phyloP scores from a whole-genome alignment of 2,888 invertebrate genomes.

The Catocala sponsa region DNA sequence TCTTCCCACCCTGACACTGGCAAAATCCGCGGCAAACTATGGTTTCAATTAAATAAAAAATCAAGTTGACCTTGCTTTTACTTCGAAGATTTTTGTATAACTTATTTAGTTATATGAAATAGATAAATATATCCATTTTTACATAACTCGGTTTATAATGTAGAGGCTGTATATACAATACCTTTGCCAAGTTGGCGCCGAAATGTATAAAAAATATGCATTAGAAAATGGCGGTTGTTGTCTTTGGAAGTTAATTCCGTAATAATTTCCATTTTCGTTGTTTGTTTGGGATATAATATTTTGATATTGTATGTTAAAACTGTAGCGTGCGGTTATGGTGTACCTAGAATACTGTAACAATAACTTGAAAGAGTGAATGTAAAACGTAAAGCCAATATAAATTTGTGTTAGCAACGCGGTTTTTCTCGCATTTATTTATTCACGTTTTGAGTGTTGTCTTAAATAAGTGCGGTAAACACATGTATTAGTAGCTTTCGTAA shows the following conservation, averaged over 20 bases:
- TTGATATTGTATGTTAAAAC: slow-evolving; percentile 4
- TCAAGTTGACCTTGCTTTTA: no score
- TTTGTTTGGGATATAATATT: slow-evolving; percentile 26
- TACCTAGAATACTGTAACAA: background rate
- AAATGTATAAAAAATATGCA: slow-evolving; percentile 14
- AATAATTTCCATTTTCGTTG: slow-evolving; percentile 33
- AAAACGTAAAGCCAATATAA: slow-evolving; percentile 15
- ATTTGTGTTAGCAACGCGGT: slow-evolving; percentile 50
- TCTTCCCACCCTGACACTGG: no score
- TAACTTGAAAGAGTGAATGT: slow-evolving; percentile 11
- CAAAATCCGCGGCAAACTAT: no score
- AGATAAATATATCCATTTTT: no score
- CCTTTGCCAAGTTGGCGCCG: slow-evolving; percentile 10
- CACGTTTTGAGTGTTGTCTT: slow-evolving; percentile 39
- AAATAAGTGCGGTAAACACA: slow-evolving; percentile 15
- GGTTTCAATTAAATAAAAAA: no score
- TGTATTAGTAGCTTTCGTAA: slow-evolving; percentile 16
- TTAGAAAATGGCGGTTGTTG: slow-evolving; percentile 84
- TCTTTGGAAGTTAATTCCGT: slow-evolving; percentile 60
- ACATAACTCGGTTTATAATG: no score
- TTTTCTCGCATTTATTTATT: slow-evolving; percentile 53
- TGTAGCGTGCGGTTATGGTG: slow-evolving; percentile 8
- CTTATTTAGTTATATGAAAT: no score
- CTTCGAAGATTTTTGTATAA: no score
- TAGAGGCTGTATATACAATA: slow-evolving; percentile 26